These are phyloP conservation scores for Rafetus swinhoei DNA, from an alignment of 2,113 vertebrate species.

Conservation along the genomic window DNA sequence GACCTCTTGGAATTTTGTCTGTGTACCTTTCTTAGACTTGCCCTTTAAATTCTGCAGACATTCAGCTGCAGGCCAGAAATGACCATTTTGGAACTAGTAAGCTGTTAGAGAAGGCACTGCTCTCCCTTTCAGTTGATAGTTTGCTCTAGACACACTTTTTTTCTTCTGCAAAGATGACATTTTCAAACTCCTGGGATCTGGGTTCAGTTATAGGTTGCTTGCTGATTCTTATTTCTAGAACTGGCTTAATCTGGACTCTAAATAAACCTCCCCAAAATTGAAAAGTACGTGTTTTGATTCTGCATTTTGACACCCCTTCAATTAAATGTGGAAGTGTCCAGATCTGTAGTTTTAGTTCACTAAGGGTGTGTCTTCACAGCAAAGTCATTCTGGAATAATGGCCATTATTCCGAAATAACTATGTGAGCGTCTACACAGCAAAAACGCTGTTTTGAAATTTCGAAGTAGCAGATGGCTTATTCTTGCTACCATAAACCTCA, in stretches of 20 bases:
- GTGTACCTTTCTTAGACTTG: not conserved
- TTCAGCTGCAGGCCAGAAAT: not conserved
- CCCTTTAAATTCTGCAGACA: not conserved
- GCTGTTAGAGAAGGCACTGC: not conserved
- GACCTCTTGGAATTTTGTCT: not conserved
- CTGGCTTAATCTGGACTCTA: not conserved
- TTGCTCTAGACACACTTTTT: not conserved
- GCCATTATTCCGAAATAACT: no score
- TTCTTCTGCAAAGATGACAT: not conserved
- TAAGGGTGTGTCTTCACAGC: not conserved
- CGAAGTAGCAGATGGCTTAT: no score
- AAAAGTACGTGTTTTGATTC: not conserved
- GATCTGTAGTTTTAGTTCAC: not conserved
- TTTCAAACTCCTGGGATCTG: not conserved
- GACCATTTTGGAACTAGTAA: not conserved
- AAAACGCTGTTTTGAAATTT: no score
- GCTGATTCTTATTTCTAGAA: not conserved
- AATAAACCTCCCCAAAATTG: not conserved
- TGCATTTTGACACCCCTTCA: not conserved
- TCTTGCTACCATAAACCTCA: no score
- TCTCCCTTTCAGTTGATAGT: not conserved
- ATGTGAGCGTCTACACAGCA: no score
- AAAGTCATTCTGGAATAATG: no score
- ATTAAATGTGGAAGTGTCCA: not conserved
- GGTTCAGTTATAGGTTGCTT: not conserved